A percentile compares a stretch with the other conserved stretches of the same genome.
phyloP scores from a whole-genome alignment of 2,797 vertebrate species.

The Hoplostethus mediterraneus region DNA sequence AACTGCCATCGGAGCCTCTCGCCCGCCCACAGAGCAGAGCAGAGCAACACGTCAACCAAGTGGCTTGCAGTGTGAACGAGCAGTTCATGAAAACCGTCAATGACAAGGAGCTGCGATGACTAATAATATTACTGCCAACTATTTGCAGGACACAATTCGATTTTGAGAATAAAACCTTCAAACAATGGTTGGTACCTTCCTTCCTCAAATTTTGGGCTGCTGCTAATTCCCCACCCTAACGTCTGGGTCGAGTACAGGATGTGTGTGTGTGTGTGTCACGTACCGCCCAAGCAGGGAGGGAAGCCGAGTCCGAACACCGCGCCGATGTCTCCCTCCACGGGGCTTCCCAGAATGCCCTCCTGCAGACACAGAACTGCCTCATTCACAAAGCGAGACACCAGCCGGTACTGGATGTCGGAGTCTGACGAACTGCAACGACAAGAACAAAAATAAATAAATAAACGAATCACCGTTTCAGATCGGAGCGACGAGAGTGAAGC shows the following conservation, averaged over 20 bases:
- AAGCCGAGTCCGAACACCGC: conserved; percentile 90
- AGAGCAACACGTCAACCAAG: too few species aligned
- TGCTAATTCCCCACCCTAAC: too few species aligned
- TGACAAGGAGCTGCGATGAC: too few species aligned
- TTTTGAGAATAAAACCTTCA: too few species aligned
- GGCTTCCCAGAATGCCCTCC: conserved; percentile 87
- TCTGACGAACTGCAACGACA: conserved; percentile 79
- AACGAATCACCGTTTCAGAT: neutral
- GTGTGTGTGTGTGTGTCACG: conserved; percentile 29
- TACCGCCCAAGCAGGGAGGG: conserved; percentile 88
- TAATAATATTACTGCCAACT: too few species aligned
- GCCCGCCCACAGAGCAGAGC: too few species aligned
- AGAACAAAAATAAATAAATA: neutral
- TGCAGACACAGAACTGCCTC: conserved; percentile 88
- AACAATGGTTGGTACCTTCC: too few species aligned
- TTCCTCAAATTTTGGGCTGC: too few species aligned
- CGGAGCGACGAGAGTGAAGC: neutral
- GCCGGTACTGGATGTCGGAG: conserved; percentile 87
- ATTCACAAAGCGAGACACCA: conserved; percentile 87
- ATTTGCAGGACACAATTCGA: too few species aligned
- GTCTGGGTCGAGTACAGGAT: neutral
- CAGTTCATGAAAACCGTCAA: too few species aligned
- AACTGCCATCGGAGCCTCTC: too few species aligned
- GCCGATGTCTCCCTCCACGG: conserved; percentile 90
- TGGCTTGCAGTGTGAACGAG: too few species aligned